Base-by-base conservation (phyloP, 2,888 invertebrate species). In the Cephus sareptanus region DNA sequence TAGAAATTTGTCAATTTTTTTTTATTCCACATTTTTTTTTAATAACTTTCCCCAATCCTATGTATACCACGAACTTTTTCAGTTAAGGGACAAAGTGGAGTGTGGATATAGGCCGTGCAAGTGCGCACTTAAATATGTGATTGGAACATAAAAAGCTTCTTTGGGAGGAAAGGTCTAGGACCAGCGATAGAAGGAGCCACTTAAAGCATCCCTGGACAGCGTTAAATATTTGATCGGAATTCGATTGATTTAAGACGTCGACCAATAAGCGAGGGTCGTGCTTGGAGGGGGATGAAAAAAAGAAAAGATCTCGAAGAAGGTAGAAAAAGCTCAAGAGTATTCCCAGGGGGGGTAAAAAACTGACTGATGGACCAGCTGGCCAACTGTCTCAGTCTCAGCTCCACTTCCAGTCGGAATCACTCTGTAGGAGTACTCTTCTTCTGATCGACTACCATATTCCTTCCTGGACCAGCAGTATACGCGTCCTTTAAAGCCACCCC, bases 141-240 rank as follows among this genome's bases (percentile, higher is more conserved):
- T 86, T 80, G 81, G 78, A 79, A 87, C 84, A 83, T 82, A 85
- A 87, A 85, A 85, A 87, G 84, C 85, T 89, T 84, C 85, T 86
- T 84, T 81, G 74, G 81, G 76, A 75, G 75, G 34, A 68, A 76
- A 23, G 56, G 56, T 40, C 78, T 56, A 12, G 75, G 78, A 69
- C 78, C 78, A 68, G 81, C 76, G 75, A 80, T 76, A 83, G 81
- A 77, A 81, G 75, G 75, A 78, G 81, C 86, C 84, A 87, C 88
- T 89, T 88, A 87, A 86, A 84, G 80, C 80, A 82, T 80, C 82
- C 79, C 82, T 84, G 84, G 85, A 83, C 86, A 85, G 87, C 84
- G 88, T 81, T 91, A 89, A 91, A 91, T 91, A 91, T 91, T 91
- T 91, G 85, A 91, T 91, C 79, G 86, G 85, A 84, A 85, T 89